Evolutionary conservation across 2,113 vertebrate genomes (phyloP), one percentile per base, ranked within the genome.

Genomic region (Onychostoma macrolepis): DNA sequence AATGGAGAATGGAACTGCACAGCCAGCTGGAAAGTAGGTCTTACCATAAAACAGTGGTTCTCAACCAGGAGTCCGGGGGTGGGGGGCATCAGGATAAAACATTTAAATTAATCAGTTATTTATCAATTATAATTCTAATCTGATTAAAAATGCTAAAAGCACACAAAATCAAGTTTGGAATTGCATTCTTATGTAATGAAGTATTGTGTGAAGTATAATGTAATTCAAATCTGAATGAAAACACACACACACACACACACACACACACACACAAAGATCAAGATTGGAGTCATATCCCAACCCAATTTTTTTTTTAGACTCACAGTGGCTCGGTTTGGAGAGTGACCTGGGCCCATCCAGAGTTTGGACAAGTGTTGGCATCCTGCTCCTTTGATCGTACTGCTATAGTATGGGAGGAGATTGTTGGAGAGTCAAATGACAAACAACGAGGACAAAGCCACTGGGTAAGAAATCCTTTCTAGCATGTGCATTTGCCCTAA

Each of bases 401-500:
- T 41, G 98, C 98, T 63, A 98, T 97, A 11, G 97, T 99, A 0
- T 99, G 98, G 98, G 98, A 99, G 92, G 98, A 99, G 95, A 99
- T 99, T 82, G 98, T 99, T 3, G 98, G 98, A 26, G 98, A 99
- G 86, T 99, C 98, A n/a, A 99, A 99, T 48, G 98, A 99, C 94
- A 99, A 99, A 93, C 97, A 99, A 86, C 96, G 97, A 83, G 97
- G 97, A 75, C 96, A 98, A 90, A 99, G 97, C 93, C 98, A 99
- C 88, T 99, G 98, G 98, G 98, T 99, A 36, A 94, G 19, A 43
- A 11, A 63, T 26, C 10, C 0, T 6, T 7, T 67, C 13, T 67
- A 67, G 69, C 1, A 24, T 41, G 19, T 3, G 17, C 67, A 38
- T 71, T 71, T 71, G 15, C 15, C 7, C 33, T 69, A 33, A 8